phyloP scores from a whole-genome alignment of 1,140 invertebrate genomes.

The Drusus annulatus region DNA sequence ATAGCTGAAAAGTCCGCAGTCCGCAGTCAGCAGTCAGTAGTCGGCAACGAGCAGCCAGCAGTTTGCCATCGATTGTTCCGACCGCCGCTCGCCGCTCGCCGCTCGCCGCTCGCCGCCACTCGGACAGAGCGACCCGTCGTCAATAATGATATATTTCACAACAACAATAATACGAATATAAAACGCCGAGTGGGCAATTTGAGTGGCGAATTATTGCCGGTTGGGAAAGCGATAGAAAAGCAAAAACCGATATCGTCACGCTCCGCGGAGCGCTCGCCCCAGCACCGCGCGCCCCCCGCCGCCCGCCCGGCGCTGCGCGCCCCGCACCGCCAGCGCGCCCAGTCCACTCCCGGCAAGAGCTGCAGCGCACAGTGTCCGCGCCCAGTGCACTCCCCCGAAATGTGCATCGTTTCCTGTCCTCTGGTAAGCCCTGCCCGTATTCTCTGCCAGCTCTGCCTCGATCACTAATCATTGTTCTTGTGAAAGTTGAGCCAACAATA shows the following conservation, averaged over 20 bases:
- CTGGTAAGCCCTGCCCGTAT: background rate
- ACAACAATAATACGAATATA: background rate
- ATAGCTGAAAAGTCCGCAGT: background rate
- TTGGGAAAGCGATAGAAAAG: conserved; percentile 50
- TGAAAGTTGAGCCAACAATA: too few relatives aligned
- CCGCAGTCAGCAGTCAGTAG: background rate
- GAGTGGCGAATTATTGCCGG: conserved; percentile 23
- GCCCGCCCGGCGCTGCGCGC: background rate
- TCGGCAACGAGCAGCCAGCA: background rate
- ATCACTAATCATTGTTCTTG: background rate
- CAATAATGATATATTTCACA: background rate
- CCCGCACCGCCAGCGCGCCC: background rate
- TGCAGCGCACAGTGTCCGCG: too few relatives aligned
- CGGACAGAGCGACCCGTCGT: background rate
- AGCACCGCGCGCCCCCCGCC: too few relatives aligned
- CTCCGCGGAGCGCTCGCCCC: background rate
- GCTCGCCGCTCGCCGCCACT: background rate
- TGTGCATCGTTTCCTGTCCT: background rate
- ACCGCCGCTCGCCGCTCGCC: background rate
- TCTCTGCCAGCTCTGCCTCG: background rate
- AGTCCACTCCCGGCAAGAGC: background rate
- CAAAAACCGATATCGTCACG: conserved; percentile 45
- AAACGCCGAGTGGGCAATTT: conserved; percentile 12
- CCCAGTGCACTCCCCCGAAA: background rate
- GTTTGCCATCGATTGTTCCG: background rate